Conservation (phyloP, 2,797 vertebrate species). For the Gallinago stenura region DNA sequence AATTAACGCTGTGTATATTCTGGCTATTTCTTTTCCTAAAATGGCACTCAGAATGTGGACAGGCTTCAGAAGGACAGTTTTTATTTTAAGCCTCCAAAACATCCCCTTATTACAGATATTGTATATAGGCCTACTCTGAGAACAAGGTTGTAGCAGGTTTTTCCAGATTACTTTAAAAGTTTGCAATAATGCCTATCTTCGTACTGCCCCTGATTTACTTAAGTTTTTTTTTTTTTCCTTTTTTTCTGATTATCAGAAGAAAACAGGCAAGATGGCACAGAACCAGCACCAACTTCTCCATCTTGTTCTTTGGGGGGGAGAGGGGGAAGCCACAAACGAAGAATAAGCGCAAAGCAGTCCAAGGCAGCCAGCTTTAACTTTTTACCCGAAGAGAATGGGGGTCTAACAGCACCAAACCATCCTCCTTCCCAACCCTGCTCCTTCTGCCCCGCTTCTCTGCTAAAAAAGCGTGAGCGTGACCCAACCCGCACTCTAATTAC, state of each 20-base stretch:
- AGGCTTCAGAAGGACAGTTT: neutral
- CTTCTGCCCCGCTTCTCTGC: neutral
- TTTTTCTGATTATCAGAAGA: neutral
- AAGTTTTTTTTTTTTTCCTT: neutral
- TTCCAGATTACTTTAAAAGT: neutral
- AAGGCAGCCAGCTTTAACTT: neutral
- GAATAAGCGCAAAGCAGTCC: fast-evolving
- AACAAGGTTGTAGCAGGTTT: neutral
- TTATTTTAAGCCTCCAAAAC: neutral
- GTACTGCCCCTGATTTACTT: neutral
- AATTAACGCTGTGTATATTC: neutral
- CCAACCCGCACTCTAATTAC: neutral
- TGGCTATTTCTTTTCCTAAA: neutral
- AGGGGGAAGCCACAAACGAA: neutral
- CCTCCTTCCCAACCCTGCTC: neutral
- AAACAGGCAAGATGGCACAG: neutral
- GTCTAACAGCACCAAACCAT: neutral
- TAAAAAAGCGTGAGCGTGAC: neutral
- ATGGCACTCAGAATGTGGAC: neutral
- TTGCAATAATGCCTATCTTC: neutral
- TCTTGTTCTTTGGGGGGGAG: neutral
- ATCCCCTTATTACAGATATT: neutral
- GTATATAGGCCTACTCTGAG: neutral
- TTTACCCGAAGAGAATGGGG: neutral
- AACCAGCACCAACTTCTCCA: neutral